Evolutionary conservation across 1,140 invertebrate species (phyloP), one percentile per base, ranked within the genome.

Genomic region (Lordiphosa collinella): DNA sequence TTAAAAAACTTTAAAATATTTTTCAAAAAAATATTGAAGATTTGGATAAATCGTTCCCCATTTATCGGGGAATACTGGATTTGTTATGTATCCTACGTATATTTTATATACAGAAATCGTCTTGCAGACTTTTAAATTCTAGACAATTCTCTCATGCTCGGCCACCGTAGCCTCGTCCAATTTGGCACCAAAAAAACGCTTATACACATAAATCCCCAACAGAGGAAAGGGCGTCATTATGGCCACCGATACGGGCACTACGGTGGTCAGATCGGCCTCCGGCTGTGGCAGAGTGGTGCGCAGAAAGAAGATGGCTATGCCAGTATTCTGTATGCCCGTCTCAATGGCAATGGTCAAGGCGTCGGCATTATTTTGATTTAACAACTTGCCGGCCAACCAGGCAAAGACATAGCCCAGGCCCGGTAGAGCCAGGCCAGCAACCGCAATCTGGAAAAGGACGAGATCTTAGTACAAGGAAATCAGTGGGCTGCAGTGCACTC

Each of bases 261-360:
- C 95, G 92, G 94, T 95, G n/a, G 95, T 95, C 18, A 96, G 89
- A 90, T 96, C 95, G 1, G 94, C 93, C 67, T 93, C 92, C 4
- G 95, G 95, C 75, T 95, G 93, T 4, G 36, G 92, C 91, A 88
- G 93, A 1, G 80, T 53, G 51, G 92, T 90, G 11, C 98, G 90
- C 48, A 98, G 89, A 84, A 97, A 94, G 71, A 84, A 84, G 37
- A 98, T 97, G 0, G 96, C 92, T 63, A 98, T 96, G 12, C 97
- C 97, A 0, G 97, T 98, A 90, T 99, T 98, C 90, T 98, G 97
- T 48, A 98, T 93, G 35, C 97, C 97, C 10, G 96, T 97, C 90
- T 99, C 97, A 55, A 98, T 94, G 4, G 95, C 93, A 71, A 99
- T 97, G 2, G 97, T 96, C 1, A 97, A 90, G 5, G 93, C 90